Evolutionary conservation across 2,888 invertebrate genomes (phyloP).

Genomic region (Drosophila nr. perissopoda): DNA sequence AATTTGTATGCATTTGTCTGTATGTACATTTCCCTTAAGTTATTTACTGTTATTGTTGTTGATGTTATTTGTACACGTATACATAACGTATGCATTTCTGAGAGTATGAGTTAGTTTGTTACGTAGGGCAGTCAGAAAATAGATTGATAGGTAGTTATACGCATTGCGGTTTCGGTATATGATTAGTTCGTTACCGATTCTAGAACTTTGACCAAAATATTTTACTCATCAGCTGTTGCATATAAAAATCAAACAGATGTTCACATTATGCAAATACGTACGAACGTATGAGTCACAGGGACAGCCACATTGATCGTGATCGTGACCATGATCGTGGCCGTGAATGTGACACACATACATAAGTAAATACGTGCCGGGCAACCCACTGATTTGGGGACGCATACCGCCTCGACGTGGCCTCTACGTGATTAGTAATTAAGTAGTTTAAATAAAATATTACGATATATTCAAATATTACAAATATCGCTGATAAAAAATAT

Average conservation of each 20-base stretch:
- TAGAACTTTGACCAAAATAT: slow-evolving; percentile 82
- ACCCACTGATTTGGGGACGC: slow-evolving; percentile 69
- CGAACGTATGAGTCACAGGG: slow-evolving; percentile 5
- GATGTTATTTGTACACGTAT: slow-evolving; percentile 14
- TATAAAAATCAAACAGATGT: slow-evolving; percentile 10
- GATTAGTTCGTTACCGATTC: slow-evolving; percentile 30
- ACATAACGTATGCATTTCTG: slow-evolving; percentile 17
- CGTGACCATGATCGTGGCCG: neutral
- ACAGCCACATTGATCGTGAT: neutral
- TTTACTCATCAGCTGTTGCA: slow-evolving; percentile 78
- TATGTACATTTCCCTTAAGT: slow-evolving; percentile 30
- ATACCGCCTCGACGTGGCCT: slow-evolving; percentile 82
- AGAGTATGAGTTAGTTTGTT: slow-evolving; percentile 26
- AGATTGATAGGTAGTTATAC: slow-evolving; percentile 8
- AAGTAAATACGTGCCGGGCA: slow-evolving; percentile 34
- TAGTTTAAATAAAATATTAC: slow-evolving; percentile 19
- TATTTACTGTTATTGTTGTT: slow-evolving; percentile 4
- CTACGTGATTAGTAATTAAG: slow-evolving; percentile 39
- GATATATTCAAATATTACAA: slow-evolving; percentile 23
- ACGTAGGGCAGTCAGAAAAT: slow-evolving; percentile 21
- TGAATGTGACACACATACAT: slow-evolving; percentile 8
- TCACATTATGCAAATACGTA: slow-evolving; percentile 18
- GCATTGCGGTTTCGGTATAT: slow-evolving; percentile 5
- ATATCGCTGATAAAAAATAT: slow-evolving; percentile 30
- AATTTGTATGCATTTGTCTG: slow-evolving; percentile 27